Base-by-base conservation (phyloP, 2,888 invertebrate genomes). In the Strigamia maritima region DNA sequence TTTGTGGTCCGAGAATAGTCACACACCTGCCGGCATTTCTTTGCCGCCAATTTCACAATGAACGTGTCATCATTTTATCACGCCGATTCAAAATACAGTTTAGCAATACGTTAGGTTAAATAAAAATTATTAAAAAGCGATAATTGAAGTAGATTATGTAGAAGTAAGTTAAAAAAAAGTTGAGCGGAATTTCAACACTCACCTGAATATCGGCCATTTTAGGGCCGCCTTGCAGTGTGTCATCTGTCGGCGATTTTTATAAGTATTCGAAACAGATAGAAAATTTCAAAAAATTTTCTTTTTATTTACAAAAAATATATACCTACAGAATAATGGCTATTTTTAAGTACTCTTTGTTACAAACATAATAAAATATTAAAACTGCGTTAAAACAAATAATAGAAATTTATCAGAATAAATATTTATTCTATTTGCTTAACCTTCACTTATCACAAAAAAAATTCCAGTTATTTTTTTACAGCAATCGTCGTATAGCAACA, bases 191-290 rank as follows among this genome's bases (percentile, higher is more conserved):
- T 28, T 70, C 70, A 70, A 70, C 70, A 70, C 70, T 70, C 28
- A 70, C 70, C 70, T 70, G 70, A 16, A 8, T 28, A 70, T 70
- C 70, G 70, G 70, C 70, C 70, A 70, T 70, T 70, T 70, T 70
- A 26, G 28, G 70, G 70, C 70, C 28, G 70, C 70, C n/a, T n/a
- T 70, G 24, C 14, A 16, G 26, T 16, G 28, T 26, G 70, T 12
- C 70, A 70, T 70, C 70, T 70, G 7, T 12, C 70, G 70, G 70
- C 28, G 14, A n/a, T 16, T 70, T 28, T 70, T 26, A 12, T 12
- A 70, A 70, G 70, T 70, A 28, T 28, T 28, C n/a, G n/a, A n/a
- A n/a, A n/a, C n/a, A n/a, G n/a, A n/a, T n/a, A 19, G 19, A 54
- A 54, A 54, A n/a, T 54, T 54, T n/a, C 16, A 54, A 70, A 70